A percentile compares a stretch with the other conserved stretches of the same genome.
These are phyloP conservation scores for Conger conger DNA, from an alignment of 2,113 vertebrate genomes.

Conservation along the genomic window DNA sequence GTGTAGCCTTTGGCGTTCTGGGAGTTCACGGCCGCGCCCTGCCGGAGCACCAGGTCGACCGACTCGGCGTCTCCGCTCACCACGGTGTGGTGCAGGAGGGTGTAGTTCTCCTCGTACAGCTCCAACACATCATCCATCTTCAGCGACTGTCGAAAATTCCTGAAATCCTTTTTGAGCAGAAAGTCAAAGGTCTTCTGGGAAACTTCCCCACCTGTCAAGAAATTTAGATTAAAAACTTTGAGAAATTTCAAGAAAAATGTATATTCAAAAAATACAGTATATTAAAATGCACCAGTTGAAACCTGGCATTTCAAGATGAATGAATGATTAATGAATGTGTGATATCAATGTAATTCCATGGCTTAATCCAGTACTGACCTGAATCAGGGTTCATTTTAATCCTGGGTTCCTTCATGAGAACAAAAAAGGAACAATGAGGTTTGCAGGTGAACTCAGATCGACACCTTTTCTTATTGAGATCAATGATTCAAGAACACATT, in stretches of 20 bases:
- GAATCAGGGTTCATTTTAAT: background rate
- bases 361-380: background rate
- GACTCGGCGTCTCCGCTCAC: slow-evolving; percentile 65
- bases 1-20: slow-evolving; percentile 67
- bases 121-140: slow-evolving; percentile 52
- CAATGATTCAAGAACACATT: background rate
- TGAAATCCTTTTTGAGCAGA: slow-evolving; percentile 62
- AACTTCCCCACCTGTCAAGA: slow-evolving; percentile 44
- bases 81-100: slow-evolving; percentile 72
- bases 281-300: no score
- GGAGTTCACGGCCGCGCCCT: slow-evolving; percentile 67
- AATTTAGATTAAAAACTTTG: background rate
- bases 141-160: slow-evolving; percentile 57
- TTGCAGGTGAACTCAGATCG: background rate
- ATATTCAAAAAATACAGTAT: no score
- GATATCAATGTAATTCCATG: background rate
- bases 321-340: background rate
- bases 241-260: background rate
- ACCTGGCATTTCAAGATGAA: no score
- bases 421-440: background rate
- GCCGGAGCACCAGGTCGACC: slow-evolving; percentile 68
- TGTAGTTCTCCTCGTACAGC: slow-evolving; percentile 59
- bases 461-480: background rate
- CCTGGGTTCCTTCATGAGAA: slow-evolving; percentile 6
- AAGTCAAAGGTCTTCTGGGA: slow-evolving; percentile 40